Percentiles rank a stretch among this genome's conserved stretches.
Evolutionary conservation across 2,888 invertebrate species (phyloP).

Genomic region (Ophion costatus): DNA sequence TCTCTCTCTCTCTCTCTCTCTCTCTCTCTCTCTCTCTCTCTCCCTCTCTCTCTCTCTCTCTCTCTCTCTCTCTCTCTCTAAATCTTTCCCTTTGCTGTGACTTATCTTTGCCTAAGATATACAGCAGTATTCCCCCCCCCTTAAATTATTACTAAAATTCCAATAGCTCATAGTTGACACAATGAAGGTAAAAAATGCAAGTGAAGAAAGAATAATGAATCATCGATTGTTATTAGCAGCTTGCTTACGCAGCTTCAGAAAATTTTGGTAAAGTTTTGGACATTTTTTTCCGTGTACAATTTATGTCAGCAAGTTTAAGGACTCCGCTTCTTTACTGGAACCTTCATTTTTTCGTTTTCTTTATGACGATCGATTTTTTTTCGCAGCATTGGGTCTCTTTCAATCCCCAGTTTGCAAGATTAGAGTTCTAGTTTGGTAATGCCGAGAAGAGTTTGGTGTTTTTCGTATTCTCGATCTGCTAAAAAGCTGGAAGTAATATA

Average conservation of each 20-base stretch:
- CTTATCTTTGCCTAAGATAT: constrained; percentile 36
- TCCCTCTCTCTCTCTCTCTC: constrained; percentile 22
- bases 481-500: not conserved
- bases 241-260: not conserved
- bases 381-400: no score
- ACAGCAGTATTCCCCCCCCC: not conserved
- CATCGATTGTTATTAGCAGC: not conserved
- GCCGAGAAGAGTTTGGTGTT: no score
- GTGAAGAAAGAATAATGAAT: not conserved
- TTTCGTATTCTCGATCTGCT: no score
- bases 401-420: no score
- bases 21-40: no score
- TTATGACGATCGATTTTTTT: no score
- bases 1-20: no score
- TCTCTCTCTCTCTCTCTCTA: constrained; percentile 7
- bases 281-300: not conserved
- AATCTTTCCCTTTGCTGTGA: constrained; percentile 15
- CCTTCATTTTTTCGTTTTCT: no score
- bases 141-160: not conserved
- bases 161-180: not conserved
- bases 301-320: no score
- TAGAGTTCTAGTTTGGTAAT: no score
- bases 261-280: not conserved
- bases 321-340: no score
- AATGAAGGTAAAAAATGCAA: not conserved